phyloP scores from a whole-genome alignment of 2,113 vertebrate genomes.

The Noctilio leporinus region DNA sequence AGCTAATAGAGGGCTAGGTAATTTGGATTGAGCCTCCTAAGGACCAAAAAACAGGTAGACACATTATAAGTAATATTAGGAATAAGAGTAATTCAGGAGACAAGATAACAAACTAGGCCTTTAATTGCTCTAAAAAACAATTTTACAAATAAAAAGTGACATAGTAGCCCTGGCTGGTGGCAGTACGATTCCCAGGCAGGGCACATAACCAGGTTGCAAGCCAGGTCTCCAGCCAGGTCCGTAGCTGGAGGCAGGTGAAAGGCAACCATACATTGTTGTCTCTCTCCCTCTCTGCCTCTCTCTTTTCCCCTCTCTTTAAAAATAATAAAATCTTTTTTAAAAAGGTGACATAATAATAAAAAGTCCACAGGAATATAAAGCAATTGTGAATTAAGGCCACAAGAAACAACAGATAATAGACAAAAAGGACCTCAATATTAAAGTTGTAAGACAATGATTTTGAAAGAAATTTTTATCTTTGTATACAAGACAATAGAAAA shows the following conservation, averaged over 20 bases:
- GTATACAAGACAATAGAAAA: neutral
- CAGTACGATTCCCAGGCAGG: too few species aligned
- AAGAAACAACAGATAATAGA: neutral
- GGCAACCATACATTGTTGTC: too few species aligned
- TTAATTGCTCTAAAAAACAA: neutral
- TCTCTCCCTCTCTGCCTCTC: too few species aligned
- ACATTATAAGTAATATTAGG: neutral
- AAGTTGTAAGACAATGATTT: neutral
- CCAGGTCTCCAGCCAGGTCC: too few species aligned
- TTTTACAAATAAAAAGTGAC: neutral
- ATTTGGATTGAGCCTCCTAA: neutral
- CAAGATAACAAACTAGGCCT: neutral
- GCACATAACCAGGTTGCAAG: too few species aligned
- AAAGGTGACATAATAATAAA: neutral
- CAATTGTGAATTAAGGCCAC: neutral
- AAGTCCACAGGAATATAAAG: neutral
- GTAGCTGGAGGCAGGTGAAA: too few species aligned
- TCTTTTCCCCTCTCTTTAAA: too few species aligned
- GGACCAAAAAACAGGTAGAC: neutral
- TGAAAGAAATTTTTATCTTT: neutral
- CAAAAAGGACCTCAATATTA: neutral
- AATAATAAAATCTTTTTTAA: too few species aligned
- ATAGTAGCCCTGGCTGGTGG: too few species aligned
- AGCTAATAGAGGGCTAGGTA: neutral
- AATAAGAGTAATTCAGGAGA: neutral